These are phyloP conservation scores for Holacanthus passer DNA, from an alignment of 2,113 vertebrate species.

Conservation along the genomic window DNA sequence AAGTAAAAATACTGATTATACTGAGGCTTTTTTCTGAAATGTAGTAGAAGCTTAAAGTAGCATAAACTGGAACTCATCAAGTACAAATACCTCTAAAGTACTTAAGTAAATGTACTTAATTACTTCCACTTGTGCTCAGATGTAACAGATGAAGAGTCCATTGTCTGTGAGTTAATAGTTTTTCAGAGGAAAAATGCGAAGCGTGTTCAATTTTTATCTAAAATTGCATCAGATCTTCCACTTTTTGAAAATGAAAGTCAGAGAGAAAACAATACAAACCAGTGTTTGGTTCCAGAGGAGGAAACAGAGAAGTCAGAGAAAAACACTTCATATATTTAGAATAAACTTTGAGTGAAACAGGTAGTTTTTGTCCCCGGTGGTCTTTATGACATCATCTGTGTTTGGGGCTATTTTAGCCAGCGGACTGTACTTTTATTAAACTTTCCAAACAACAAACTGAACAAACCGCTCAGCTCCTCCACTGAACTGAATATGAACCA, in stretches of 20 bases:
- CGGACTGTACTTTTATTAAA: not conserved
- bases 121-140: not conserved
- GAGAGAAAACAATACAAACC: not conserved
- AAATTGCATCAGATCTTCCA: constrained; percentile 27
- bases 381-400: not conserved
- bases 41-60: too few species aligned
- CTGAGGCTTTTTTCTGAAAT: too few species aligned
- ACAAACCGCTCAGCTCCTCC: not conserved
- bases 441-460: not conserved
- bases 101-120: too few species aligned
- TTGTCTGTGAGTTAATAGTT: not conserved
- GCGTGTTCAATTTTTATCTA: not conserved
- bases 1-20: too few species aligned
- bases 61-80: too few species aligned
- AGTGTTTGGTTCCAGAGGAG: not conserved
- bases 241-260: constrained; percentile 9
- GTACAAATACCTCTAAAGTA: too few species aligned
- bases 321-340: not conserved
- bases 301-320: too few species aligned
- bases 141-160: not conserved
- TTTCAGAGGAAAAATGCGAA: not conserved
- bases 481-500: constrained; percentile 52
- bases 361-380: not conserved
- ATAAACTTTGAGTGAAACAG: not conserved
- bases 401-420: constrained; percentile 18